Evolutionary conservation across 2,888 invertebrate species (phyloP).

Genomic region (Tiliacea citrago): DNA sequence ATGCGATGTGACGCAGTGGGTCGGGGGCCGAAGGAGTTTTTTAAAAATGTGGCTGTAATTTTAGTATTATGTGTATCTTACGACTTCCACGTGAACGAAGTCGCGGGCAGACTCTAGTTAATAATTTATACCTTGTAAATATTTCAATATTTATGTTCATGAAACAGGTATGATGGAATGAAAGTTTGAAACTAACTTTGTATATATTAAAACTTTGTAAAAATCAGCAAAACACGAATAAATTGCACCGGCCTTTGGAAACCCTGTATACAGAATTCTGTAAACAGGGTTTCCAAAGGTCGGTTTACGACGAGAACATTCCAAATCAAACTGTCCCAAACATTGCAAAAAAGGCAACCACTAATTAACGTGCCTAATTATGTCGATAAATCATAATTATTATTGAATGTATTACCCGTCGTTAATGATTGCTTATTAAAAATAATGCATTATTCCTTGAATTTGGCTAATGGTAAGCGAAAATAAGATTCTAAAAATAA

Average conservation of each 20-base stretch:
- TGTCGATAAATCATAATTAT: background rate
- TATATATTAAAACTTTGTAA: too few relatives aligned
- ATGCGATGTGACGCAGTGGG: background rate
- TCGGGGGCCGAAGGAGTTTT: background rate
- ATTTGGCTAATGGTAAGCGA: background rate
- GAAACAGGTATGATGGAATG: too few relatives aligned
- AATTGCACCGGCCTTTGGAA: too few relatives aligned
- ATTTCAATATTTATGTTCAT: background rate
- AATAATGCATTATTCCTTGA: background rate
- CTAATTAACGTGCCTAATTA: slow-evolving; percentile 11
- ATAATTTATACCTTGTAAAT: background rate
- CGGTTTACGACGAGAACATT: background rate
- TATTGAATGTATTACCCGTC: background rate
- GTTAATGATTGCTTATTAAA: background rate
- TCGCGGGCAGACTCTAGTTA: too few relatives aligned
- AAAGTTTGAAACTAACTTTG: too few relatives aligned
- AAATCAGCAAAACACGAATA: background rate
- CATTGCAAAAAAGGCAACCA: background rate
- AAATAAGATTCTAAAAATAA: background rate
- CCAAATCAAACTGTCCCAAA: background rate
- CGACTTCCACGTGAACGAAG: too few relatives aligned
- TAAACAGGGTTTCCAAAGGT: background rate
- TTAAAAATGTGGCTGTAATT: background rate
- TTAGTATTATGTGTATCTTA: too few relatives aligned
- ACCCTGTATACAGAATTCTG: background rate